Evolutionary conservation across 2,888 invertebrate species (phyloP).

Genomic region (Acleris holmiana): DNA sequence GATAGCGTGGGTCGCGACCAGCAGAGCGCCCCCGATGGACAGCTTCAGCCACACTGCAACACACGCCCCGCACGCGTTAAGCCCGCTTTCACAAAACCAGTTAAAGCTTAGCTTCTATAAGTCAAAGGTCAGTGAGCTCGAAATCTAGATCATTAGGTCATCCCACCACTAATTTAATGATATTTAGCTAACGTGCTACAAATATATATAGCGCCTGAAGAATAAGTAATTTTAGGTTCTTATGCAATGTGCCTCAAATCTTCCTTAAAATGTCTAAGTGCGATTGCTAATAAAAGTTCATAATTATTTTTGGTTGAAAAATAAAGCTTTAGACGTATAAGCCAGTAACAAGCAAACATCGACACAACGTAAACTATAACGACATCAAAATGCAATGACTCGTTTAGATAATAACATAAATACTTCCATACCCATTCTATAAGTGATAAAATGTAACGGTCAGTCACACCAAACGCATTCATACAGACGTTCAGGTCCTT

Average conservation of each 20-base stretch:
- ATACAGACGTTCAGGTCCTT: background rate
- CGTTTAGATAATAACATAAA: too few relatives aligned
- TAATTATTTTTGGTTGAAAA: too few relatives aligned
- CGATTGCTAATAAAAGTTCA: too few relatives aligned
- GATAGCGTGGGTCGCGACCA: slow-evolving; percentile 93
- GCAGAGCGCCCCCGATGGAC: slow-evolving; percentile 92
- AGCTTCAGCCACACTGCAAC: slow-evolving; percentile 95
- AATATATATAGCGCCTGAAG: too few relatives aligned
- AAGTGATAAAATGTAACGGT: background rate
- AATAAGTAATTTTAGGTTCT: too few relatives aligned
- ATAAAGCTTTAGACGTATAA: slow-evolving; percentile 4
- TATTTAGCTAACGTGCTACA: background rate
- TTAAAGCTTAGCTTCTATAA: background rate
- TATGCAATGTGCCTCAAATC: too few relatives aligned
- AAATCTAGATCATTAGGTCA: background rate
- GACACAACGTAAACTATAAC: slow-evolving; percentile 7
- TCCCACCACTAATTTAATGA: background rate
- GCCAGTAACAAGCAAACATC: slow-evolving; percentile 18
- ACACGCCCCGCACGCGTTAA: slow-evolving; percentile 67
- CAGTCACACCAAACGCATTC: background rate
- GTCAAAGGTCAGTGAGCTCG: background rate
- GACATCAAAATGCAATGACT: slow-evolving; percentile 4
- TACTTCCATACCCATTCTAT: too few relatives aligned
- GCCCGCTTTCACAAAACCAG: slow-evolving; percentile 9
- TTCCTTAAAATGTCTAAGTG: too few relatives aligned